phyloP scores from a whole-genome alignment of 2,888 invertebrate species.

The Leptogaster cylindrica region DNA sequence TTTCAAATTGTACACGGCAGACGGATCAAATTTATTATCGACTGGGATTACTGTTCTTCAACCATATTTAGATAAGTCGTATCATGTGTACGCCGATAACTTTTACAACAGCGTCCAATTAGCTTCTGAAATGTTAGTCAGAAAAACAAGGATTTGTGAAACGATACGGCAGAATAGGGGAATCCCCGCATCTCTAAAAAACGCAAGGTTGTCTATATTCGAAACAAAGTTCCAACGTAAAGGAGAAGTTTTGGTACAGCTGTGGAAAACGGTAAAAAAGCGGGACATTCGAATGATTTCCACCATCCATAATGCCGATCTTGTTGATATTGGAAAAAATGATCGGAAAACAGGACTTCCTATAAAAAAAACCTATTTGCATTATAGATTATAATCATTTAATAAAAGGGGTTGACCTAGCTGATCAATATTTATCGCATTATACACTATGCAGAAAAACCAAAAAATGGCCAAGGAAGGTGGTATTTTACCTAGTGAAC shows the following conservation, averaged over 20 bases:
- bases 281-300: background rate
- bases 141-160: background rate
- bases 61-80: background rate
- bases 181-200: background rate
- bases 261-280: background rate
- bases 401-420: background rate
- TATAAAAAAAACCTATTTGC: background rate
- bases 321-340: background rate
- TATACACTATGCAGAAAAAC: background rate
- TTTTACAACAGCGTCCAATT: background rate
- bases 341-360: background rate
- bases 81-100: slow-evolving; percentile 9
- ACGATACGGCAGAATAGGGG: background rate
- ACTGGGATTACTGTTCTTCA: slow-evolving; percentile 8
- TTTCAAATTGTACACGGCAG: slow-evolving; percentile 7
- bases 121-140: background rate
- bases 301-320: slow-evolving; percentile 1
- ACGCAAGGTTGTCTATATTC: background rate
- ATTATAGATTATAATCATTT: background rate
- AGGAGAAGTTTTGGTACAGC: background rate
- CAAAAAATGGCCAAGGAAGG: background rate
- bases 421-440: background rate
- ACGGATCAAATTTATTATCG: background rate
- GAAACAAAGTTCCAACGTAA: background rate
- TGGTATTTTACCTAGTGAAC: background rate